Conservation (phyloP, 2,113 vertebrate genomes). For the Bubalus kerabau region DNA sequence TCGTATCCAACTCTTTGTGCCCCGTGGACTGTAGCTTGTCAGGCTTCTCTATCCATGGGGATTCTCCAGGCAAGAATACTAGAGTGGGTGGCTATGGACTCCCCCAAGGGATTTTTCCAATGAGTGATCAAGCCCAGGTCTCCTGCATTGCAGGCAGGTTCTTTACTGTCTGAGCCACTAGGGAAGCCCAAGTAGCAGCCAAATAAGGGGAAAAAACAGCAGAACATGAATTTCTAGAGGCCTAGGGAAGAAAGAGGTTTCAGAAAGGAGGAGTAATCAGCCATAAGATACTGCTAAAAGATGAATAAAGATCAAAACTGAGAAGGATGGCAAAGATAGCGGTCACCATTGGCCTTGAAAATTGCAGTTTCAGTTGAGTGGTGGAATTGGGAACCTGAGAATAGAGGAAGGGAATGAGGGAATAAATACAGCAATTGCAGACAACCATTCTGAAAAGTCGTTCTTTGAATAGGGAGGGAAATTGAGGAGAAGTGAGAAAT, state of each 20-base stretch:
- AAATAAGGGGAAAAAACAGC: not conserved
- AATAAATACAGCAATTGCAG: not conserved
- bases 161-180: not conserved
- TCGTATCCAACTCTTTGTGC: not conserved
- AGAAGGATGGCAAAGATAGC: not conserved
- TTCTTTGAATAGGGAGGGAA: not conserved
- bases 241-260: not conserved
- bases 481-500: not conserved
- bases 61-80: not conserved
- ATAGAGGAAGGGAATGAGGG: not conserved
- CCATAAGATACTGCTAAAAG: not conserved
- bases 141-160: not conserved
- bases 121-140: not conserved
- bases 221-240: not conserved
- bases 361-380: not conserved
- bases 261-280: not conserved
- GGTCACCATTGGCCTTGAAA: not conserved
- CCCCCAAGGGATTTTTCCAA: not conserved
- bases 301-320: not conserved
- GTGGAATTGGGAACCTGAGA: not conserved
- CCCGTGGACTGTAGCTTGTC: not conserved
- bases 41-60: not conserved
- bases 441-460: not conserved
- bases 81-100: not conserved
- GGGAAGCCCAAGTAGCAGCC: not conserved